phyloP scores from a whole-genome alignment of 1,140 invertebrate species.

The Danaus plexippus region DNA sequence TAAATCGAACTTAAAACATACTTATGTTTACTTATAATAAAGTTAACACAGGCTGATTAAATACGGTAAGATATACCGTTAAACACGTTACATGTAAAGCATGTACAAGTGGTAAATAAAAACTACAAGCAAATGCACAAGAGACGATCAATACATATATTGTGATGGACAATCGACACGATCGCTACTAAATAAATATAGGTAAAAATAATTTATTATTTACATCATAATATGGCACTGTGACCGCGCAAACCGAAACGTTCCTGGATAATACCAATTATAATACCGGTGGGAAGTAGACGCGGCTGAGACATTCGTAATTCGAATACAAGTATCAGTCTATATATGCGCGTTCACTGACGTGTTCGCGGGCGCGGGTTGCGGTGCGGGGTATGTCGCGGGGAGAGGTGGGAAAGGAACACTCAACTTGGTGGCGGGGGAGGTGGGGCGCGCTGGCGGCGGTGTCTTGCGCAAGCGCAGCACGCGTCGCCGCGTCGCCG shows the following conservation, averaged over 20 bases:
- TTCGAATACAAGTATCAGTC: slow-evolving; percentile 65
- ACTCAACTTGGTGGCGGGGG: slow-evolving; percentile 44
- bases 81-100: slow-evolving; percentile 18
- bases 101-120: slow-evolving; percentile 30
- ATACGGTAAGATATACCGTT: slow-evolving; percentile 23
- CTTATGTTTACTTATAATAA: slow-evolving; percentile 21
- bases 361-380: slow-evolving; percentile 16
- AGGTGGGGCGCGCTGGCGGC: slow-evolving; percentile 44
- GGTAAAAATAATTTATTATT: slow-evolving; percentile 69
- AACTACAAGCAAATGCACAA: slow-evolving; percentile 66
- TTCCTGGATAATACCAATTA: slow-evolving; percentile 67
- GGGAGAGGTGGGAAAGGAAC: slow-evolving; percentile 3
- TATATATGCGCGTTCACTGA: slow-evolving; percentile 47
- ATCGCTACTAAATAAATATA: slow-evolving; percentile 57
- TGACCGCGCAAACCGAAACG: slow-evolving; percentile 34
- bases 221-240: slow-evolving; percentile 71
- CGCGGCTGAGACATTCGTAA: slow-evolving; percentile 18
- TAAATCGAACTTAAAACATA: slow-evolving; percentile 18
- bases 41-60: slow-evolving; percentile 34
- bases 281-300: slow-evolving; percentile 68
- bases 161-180: slow-evolving; percentile 38
- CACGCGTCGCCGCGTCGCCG: slow-evolving; percentile 55
- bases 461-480: slow-evolving; percentile 57
- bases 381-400: slow-evolving; percentile 1
- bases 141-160: slow-evolving; percentile 33